These are phyloP conservation scores for Lycodopsis pacificus DNA, from an alignment of 2,797 vertebrate species.

Conservation along the genomic window DNA sequence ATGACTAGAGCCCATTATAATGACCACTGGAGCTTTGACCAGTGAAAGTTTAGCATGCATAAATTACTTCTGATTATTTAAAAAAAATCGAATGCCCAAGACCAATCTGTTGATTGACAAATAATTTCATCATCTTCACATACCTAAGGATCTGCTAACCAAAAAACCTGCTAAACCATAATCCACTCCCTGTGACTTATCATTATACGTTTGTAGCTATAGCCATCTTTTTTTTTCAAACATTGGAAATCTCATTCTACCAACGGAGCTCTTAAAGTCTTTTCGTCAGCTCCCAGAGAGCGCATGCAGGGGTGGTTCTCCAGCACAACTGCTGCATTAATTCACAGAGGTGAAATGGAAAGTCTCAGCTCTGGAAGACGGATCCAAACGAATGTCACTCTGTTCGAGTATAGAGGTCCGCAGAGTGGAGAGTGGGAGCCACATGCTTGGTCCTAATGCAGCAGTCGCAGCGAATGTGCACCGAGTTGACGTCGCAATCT, in stretches of 20 bases:
- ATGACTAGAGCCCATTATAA: no score
- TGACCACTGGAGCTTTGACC: not conserved
- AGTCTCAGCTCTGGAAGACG: constrained; percentile 32
- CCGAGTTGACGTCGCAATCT: constrained; percentile 63
- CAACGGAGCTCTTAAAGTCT: not conserved
- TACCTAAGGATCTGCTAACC: not conserved
- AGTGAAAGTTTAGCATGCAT: not conserved
- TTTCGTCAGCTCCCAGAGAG: not conserved
- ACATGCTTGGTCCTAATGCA: constrained; percentile 48
- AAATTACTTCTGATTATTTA: not conserved
- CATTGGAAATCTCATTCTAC: not conserved
- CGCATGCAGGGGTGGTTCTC: not conserved
- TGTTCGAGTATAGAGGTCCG: not conserved
- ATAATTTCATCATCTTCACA: not conserved
- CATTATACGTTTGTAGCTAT: constrained; percentile 19
- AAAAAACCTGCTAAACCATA: not conserved
- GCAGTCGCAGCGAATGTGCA: constrained; percentile 42
- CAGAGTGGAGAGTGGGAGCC: constrained; percentile 30
- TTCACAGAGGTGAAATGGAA: constrained; percentile 54
- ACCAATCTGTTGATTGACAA: not conserved
- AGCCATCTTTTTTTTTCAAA: not conserved
- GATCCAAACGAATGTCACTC: constrained; percentile 50
- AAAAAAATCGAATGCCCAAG: not conserved
- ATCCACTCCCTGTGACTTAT: not conserved
- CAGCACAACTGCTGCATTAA: constrained; percentile 33